phyloP scores from a whole-genome alignment of 2,113 vertebrate species.

The Colossoma macropomum region DNA sequence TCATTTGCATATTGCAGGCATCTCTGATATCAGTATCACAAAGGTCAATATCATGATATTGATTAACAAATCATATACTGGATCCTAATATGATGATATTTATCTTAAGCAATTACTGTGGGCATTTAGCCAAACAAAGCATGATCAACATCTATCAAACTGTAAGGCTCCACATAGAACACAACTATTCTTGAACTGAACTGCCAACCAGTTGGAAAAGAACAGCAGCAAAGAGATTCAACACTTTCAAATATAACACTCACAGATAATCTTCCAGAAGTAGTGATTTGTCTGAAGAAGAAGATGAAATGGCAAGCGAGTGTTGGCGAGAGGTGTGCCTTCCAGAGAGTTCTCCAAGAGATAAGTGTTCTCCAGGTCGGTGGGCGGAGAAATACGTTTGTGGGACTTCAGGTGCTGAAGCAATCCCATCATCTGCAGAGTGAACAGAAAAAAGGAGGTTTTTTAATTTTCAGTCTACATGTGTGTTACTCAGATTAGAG shows the following conservation, averaged over 20 bases:
- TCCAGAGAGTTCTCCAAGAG: constrained; percentile 82
- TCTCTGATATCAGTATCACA: too few relatives aligned
- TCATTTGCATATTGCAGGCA: too few relatives aligned
- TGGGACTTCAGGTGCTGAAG: constrained; percentile 93
- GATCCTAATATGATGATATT: too few relatives aligned
- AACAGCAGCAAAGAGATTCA: neutral
- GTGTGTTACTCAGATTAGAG: too few relatives aligned
- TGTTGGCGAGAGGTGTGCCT: constrained; percentile 78
- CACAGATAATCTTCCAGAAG: constrained; percentile 94
- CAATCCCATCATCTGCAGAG: constrained; percentile 84
- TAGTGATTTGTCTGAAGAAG: constrained; percentile 85
- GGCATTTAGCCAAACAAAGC: too few relatives aligned
- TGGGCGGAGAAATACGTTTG: constrained; percentile 82
- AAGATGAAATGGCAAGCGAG: constrained; percentile 91
- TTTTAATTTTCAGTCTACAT: neutral
- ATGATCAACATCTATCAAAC: too few relatives aligned
- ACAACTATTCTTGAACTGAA: neutral
- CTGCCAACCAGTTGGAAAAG: neutral
- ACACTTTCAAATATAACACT: constrained; percentile 56
- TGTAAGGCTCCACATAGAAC: too few relatives aligned
- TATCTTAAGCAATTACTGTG: too few relatives aligned
- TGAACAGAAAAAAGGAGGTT: neutral
- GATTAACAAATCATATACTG: too few relatives aligned
- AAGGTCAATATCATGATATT: too few relatives aligned
- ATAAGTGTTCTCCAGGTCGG: constrained; percentile 87